Evolutionary conservation across 2,888 invertebrate species (phyloP), one percentile per base, ranked within the genome.

Genomic region (Herminia tarsipennalis): DNA sequence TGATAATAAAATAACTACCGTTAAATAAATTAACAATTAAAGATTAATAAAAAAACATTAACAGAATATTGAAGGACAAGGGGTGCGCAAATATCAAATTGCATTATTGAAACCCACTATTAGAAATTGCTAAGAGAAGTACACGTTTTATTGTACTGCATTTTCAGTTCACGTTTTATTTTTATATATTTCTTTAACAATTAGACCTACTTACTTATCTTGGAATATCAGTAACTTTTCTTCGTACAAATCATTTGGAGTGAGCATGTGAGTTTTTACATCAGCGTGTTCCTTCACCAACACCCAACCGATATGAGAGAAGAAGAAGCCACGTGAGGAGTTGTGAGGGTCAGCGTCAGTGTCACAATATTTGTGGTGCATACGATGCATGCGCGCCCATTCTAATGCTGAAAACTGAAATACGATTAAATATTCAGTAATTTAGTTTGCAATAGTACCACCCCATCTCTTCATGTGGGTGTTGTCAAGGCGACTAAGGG

Each of bases 291-390:
- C 98, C 54, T 94, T 94, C 29, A 95, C 85, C 89, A 98, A 90
- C 57, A 98, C 86, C 98, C 98, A 98, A 9, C 98, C 98, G 75
- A 98, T 95, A 79, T 98, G 98, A 0, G 98, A 95, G 86, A 98
- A 98, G 92, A 98, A 98, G 92, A 98, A 98, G 0, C 98, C 98
- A 51, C 98, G 92, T 14, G 92, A 92, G 0, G 96, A 94, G 74
- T 98, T 97, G 80, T 98, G 97, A 0, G 98, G 98, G 83, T 98
- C 98, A 0, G 97, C 97, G 73, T 97, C 94, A 0, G 97, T 97
- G 68, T 96, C 96, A 8, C 95, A 95, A 83, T 95, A 97, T 85
- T 97, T 98, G 82, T 98, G 98, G 79, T 56, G 56, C 9, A 28
- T 5, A 13, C 54, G 54, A 10, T 56, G 56, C 5, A 25, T 16